Evolutionary conservation across 2,888 invertebrate genomes (phyloP), one percentile per base, ranked within the genome.

Genomic region (Alcis repandata): DNA sequence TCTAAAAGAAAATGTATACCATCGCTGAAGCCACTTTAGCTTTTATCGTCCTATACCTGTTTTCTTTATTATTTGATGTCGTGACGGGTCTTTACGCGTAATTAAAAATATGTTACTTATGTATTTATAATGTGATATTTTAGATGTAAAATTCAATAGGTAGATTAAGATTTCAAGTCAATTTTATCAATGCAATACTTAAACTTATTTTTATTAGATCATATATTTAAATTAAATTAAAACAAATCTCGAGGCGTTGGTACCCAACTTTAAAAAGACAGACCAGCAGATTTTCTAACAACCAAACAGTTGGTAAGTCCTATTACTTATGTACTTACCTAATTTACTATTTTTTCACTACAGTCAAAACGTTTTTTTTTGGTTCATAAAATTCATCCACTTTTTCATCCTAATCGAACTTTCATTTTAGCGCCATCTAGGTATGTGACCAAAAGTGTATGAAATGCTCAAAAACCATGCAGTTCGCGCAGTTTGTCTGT

Each of bases 1-100:
- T 27, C n/a, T 27, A 27, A 69, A 79, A 76, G 75, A 87, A 87
- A 89, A 92, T 93, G 93, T 88, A 92, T 83, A 88, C 92, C 63
- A 87, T 93, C 71, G 93, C 93, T 71, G 93, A 93, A 83, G 92
- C 89, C 63, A 92, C 92, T 62, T 76, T 93, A 69, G 92, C 92
- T 70, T 91, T 93, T 70, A 77, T 88, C 51, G 91, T 92, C 68
- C 85, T 93, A 9, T 93, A 93, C 72, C 79, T 93, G 51, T 92
- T 93, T 77, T 93, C 93, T 60, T 89, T 93, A 63, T 75, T 93
- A 40, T 92, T 93, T 69, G 93, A 93, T 80, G 91, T 91, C 38
- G 92, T 93, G 65, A 88, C 92, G 73, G 91, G 91, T 66, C 83
- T 93, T 73, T 88, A 92, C 70, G 86, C 85, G 41, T 92, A 91